Base-by-base conservation (phyloP, 2,113 vertebrate species). In the Nycticryphes semicollaris region DNA sequence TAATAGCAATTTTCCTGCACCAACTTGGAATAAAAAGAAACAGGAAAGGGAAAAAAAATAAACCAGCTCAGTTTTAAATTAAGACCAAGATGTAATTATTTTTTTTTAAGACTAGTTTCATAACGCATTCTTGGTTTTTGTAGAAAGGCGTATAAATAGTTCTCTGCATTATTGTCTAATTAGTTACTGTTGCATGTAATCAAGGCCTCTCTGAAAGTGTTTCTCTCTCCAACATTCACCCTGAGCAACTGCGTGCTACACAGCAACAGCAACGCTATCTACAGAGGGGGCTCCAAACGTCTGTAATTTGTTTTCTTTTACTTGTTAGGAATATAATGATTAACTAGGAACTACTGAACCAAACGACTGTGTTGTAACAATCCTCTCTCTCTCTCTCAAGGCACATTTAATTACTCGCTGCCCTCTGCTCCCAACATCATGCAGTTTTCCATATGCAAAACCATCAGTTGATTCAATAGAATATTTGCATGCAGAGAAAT, bases 1-100 rank as follows among this genome's bases (percentile, higher is more conserved):
- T 94, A 93, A 93, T 69, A 96, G 90, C 89, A 93, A 96, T 96
- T 91, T 96, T 90, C 81, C 81, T 84, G 84, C 68, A 90, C 67
- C 83, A 92, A 95, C 85, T 84, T 56, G 73, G 63, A 77, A 91
- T 73, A 89, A 57, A 96, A 95, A 89, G 88, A 35, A 83, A 81
- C 75, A 56, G 62, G 72, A 73, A 94, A 6, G 7, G 2, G 2
- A 9, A 10, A 27, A 37, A 74, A 75, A n/a, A 54, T 45, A 68
- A 17, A 2, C 8, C 51, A 89, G 35, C 30, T 89, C 70, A 33
- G 67, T 84, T 96, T 93, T 87, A 93, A 96, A 84, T 87, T 56
- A 67, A 60, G 70, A 83, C 70, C 24, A 68, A 93, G 82, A 94
- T 51, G 69, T 43, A 94, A 94, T 87, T 89, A 75, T 43, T 87